Conservation (phyloP, 2,113 vertebrate genomes). For the Tylochromis polylepis region DNA sequence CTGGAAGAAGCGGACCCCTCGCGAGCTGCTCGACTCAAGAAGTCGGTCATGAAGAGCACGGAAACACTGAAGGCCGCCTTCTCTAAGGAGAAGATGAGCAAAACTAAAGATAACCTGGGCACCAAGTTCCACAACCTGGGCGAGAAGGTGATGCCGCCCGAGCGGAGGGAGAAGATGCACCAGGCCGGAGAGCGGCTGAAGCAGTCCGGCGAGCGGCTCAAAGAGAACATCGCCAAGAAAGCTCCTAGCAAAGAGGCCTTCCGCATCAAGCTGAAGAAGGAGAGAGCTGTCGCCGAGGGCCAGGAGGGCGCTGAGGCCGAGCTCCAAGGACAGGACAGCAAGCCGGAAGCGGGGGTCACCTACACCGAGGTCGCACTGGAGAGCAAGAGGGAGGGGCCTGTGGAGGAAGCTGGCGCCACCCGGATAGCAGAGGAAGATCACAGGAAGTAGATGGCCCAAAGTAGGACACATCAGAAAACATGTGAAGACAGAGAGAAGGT, state of each 20-base stretch:
- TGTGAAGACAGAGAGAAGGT: neutral
- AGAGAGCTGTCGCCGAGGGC: conserved; percentile 77
- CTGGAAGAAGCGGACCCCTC: conserved; percentile 81
- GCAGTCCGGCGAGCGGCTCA: conserved; percentile 85
- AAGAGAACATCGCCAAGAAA: conserved; percentile 88
- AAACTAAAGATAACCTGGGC: conserved; percentile 88
- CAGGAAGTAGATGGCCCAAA: conserved; percentile 65
- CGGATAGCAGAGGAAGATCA: conserved; percentile 67
- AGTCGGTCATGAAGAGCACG: conserved; percentile 83
- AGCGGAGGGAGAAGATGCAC: conserved; percentile 87
- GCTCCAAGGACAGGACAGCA: conserved; percentile 52
- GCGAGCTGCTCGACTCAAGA: conserved; percentile 81
- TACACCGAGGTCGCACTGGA: conserved; percentile 81
- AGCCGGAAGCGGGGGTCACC: conserved; percentile 62
- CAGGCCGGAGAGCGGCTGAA: conserved; percentile 86
- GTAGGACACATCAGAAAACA: neutral
- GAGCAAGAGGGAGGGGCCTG: conserved; percentile 77
- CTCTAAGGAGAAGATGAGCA: conserved; percentile 92
- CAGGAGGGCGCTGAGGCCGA: conserved; percentile 76
- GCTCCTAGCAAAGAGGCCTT: conserved; percentile 85
- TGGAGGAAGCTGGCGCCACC: conserved; percentile 58
- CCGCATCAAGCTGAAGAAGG: conserved; percentile 85
- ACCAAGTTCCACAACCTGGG: conserved; percentile 87
- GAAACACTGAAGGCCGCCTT: conserved; percentile 93
- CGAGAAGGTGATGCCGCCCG: conserved; percentile 89